These are phyloP conservation scores for Apteryx mantelli DNA, from an alignment of 2,113 vertebrate species.

Conservation along the genomic window DNA sequence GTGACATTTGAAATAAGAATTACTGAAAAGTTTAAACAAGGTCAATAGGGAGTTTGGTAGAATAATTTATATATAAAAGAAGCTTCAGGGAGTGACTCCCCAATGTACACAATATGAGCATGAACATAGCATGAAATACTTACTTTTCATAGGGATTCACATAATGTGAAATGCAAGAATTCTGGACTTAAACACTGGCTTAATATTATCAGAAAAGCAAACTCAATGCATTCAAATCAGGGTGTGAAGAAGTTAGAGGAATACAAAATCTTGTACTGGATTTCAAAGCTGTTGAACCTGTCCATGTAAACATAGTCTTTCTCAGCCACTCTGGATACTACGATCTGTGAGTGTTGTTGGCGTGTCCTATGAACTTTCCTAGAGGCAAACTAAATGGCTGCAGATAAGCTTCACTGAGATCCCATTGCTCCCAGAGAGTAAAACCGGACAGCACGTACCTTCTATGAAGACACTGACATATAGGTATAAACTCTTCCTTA, in stretches of 20 bases:
- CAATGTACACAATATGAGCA: too few species aligned
- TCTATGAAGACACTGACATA: background rate
- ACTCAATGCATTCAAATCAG: background rate
- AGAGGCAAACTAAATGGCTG: background rate
- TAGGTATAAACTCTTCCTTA: background rate
- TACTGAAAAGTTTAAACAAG: background rate
- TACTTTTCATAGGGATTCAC: background rate
- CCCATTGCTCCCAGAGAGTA: background rate
- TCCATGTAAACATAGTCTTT: background rate
- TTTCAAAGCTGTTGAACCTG: background rate
- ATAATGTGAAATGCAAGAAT: background rate
- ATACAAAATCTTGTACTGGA: background rate
- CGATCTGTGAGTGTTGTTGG: background rate
- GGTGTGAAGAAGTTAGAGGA: background rate
- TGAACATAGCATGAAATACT: background rate
- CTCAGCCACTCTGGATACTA: background rate
- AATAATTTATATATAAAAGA: background rate
- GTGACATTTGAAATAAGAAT: background rate
- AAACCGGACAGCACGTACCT: background rate
- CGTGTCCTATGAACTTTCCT: background rate
- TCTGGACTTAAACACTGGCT: background rate
- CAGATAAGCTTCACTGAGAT: background rate
- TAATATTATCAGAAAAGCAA: background rate
- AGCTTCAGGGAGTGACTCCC: background rate
- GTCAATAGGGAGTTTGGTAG: background rate